phyloP scores from a whole-genome alignment of 2,888 invertebrate species.

The Noctua janthina region DNA sequence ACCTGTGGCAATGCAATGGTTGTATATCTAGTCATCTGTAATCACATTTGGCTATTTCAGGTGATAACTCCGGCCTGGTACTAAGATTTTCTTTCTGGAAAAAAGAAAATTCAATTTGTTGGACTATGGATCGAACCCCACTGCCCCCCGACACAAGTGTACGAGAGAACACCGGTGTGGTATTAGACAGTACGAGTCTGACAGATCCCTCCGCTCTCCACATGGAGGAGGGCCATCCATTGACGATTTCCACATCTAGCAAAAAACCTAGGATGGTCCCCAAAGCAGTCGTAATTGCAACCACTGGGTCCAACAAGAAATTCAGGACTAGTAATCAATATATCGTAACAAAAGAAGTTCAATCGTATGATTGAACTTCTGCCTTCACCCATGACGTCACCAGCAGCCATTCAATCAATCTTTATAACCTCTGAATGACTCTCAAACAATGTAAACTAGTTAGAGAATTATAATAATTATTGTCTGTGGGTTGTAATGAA shows the following conservation, averaged over 20 bases:
- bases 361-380: conserved; percentile 3
- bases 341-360: conserved; percentile 1
- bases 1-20: not conserved
- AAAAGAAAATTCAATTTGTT: not conserved
- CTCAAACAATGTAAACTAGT: conserved; percentile 34
- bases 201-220: not conserved
- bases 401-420: conserved; percentile 27
- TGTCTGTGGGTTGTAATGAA: conserved; percentile 23
- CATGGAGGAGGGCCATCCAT: not conserved
- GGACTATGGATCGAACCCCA: not conserved
- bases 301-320: not conserved
- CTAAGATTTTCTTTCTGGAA: not conserved
- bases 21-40: no score
- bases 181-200: not conserved
- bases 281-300: not conserved
- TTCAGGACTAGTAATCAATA: not conserved
- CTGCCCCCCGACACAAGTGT: not conserved
- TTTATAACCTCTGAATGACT: conserved; percentile 20
- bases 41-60: no score
- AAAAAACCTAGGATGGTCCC: not conserved
- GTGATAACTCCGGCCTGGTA: not conserved
- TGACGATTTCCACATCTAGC: not conserved
- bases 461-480: conserved; percentile 26
- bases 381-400: conserved; percentile 7
- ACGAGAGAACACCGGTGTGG: not conserved